These are phyloP conservation scores for Mus spretus DNA, from an alignment of 2,797 vertebrate genomes.

Conservation along the genomic window DNA sequence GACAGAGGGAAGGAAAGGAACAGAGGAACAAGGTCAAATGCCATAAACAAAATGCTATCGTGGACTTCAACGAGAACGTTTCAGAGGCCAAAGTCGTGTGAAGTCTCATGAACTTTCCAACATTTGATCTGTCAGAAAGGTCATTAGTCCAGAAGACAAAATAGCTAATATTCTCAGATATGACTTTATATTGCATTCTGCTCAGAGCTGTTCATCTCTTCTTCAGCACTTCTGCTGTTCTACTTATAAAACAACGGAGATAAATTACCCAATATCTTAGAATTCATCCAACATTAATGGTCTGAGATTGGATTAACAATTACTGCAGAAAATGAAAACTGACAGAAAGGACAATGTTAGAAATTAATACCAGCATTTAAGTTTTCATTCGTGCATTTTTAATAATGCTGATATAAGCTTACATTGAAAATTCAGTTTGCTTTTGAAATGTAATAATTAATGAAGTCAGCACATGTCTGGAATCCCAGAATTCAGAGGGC, in stretches of 20 bases:
- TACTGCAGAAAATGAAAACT: slow-evolving; percentile 59
- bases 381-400: slow-evolving; percentile 50
- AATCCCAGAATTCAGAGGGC: neutral
- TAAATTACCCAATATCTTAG: slow-evolving; percentile 60
- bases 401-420: slow-evolving; percentile 48
- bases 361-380: slow-evolving; percentile 65
- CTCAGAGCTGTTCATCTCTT: slow-evolving; percentile 37
- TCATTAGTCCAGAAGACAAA: slow-evolving; percentile 24
- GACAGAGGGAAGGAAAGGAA: neutral
- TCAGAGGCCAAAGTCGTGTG: neutral
- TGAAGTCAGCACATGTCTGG: neutral
- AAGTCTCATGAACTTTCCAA: slow-evolving; percentile 4
- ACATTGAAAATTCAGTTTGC: neutral
- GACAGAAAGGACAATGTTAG: slow-evolving; percentile 30
- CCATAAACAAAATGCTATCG: neutral
- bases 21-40: neutral
- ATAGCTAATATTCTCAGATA: slow-evolving; percentile 34
- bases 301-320: slow-evolving; percentile 51
- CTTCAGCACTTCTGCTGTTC: slow-evolving; percentile 24
- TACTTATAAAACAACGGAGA: slow-evolving; percentile 53
- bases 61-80: neutral
- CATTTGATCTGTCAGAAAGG: slow-evolving; percentile 32
- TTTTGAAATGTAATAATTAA: slow-evolving; percentile 60
- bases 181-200: slow-evolving; percentile 1
- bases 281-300: slow-evolving; percentile 64